phyloP scores from a whole-genome alignment of 2,888 invertebrate genomes.

The Drosophila trichaetosa region DNA sequence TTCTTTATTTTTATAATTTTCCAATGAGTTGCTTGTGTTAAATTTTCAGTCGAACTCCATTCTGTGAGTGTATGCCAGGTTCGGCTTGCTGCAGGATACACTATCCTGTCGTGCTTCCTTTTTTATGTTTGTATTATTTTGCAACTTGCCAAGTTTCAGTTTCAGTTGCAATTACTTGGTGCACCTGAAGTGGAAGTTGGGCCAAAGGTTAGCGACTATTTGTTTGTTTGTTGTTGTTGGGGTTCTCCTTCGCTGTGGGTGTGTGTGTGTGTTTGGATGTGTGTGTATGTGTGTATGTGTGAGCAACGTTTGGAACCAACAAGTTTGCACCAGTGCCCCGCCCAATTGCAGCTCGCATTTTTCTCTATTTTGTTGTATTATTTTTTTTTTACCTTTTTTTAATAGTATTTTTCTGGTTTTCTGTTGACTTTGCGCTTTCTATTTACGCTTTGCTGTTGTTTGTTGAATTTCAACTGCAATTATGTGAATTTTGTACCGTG shows the following conservation, averaged over 20 bases:
- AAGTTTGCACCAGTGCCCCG: constrained; percentile 29
- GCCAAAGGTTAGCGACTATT: constrained; percentile 71
- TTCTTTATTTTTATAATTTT: neutral
- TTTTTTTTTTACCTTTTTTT: constrained; percentile 1
- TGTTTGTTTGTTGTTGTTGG: constrained; percentile 64
- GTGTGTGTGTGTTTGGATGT: constrained; percentile 19
- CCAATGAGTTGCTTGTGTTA: too few relatives aligned
- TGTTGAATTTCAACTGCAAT: constrained; percentile 80
- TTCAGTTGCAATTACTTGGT: constrained; percentile 74
- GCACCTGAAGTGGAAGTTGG: constrained; percentile 75
- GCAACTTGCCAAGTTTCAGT: constrained; percentile 75
- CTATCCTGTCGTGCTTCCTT: neutral
- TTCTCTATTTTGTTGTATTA: constrained; percentile 18
- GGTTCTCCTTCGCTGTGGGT: neutral
- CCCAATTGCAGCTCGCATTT: constrained; percentile 41
- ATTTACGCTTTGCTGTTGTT: constrained; percentile 77
- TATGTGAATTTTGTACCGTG: constrained; percentile 77
- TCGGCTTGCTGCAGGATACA: neutral
- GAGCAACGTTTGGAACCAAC: constrained; percentile 23
- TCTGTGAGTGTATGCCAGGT: neutral
- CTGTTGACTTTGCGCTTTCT: constrained; percentile 81
- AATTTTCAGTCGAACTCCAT: neutral
- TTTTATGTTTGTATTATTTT: constrained; percentile 36
- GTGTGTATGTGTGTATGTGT: constrained; percentile 24
- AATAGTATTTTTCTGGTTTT: constrained; percentile 42